phyloP scores from a whole-genome alignment of 2,113 vertebrate genomes.

The Promerops cafer region DNA sequence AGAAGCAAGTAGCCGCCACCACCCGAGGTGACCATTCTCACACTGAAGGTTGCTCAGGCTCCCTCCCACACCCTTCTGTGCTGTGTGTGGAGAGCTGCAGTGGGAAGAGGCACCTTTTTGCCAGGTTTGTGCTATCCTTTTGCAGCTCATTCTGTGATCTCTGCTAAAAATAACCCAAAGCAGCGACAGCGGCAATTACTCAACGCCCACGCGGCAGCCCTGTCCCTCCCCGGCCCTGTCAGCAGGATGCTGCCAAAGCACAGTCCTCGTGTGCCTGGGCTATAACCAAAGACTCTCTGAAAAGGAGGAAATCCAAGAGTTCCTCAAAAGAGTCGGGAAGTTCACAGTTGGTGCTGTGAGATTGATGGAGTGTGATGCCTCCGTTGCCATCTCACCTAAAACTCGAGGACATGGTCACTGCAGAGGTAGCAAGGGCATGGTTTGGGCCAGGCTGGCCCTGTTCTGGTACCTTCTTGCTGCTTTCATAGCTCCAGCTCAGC shows the following conservation, averaged over 20 bases:
- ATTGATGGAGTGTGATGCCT: fast-evolving
- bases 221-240: background rate
- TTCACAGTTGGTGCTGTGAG: fast-evolving
- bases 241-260: background rate
- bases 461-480: background rate
- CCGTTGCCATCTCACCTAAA: fast-evolving
- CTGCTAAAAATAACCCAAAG: conserved; percentile 16
- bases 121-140: background rate
- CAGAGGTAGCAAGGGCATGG: background rate
- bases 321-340: background rate
- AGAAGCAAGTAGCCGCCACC: background rate
- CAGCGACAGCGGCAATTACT: background rate
- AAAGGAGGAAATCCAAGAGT: background rate
- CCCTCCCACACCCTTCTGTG: background rate
- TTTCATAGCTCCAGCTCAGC: background rate
- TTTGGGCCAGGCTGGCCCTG: background rate
- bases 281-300: background rate
- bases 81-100: background rate
- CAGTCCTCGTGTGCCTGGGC: background rate
- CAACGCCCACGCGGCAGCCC: background rate
- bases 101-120: background rate
- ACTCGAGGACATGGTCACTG: fast-evolving
- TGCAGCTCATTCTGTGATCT: background rate
- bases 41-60: background rate
- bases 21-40: background rate